Conservation (phyloP, 1,140 invertebrate genomes). For the Tenebrio molitor region DNA sequence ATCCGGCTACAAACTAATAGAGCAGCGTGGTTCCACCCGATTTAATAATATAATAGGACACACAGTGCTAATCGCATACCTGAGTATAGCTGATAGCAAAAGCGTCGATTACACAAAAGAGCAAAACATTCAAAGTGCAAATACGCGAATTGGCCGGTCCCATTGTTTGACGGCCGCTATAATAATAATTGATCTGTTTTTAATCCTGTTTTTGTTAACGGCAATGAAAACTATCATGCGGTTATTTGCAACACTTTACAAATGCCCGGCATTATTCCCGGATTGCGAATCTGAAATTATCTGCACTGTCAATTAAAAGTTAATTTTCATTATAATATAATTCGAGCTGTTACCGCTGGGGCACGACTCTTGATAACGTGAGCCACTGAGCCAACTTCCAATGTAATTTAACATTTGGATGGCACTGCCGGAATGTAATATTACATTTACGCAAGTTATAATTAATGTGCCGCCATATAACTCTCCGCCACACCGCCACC, state of each 20-base stretch:
- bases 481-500: constrained; percentile 35
- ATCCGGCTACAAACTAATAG: constrained; percentile 13
- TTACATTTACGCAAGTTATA: constrained; percentile 59
- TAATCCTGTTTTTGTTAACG: constrained; percentile 52
- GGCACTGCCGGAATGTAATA: constrained; percentile 58
- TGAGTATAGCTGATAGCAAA: constrained; percentile 44
- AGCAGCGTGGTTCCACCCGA: not conserved
- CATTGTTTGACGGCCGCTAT: constrained; percentile 50
- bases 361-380: constrained; percentile 50
- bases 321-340: constrained; percentile 61
- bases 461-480: constrained; percentile 51
- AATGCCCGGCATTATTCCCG: constrained; percentile 46
- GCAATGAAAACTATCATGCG: constrained; percentile 52
- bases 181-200: constrained; percentile 54
- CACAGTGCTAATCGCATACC: constrained; percentile 41
- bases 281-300: constrained; percentile 54
- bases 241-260: constrained; percentile 47
- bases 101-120: constrained; percentile 41
- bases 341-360: constrained; percentile 49
- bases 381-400: constrained; percentile 54
- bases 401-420: constrained; percentile 63
- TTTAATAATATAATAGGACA: constrained; percentile 8
- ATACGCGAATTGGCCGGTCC: constrained; percentile 9
- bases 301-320: constrained; percentile 59
- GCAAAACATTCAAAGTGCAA: constrained; percentile 29